A percentile compares a stretch with the other conserved stretches of the same genome.
phyloP scores from a whole-genome alignment of 2,888 invertebrate species.

The Rhingia rostrata region DNA sequence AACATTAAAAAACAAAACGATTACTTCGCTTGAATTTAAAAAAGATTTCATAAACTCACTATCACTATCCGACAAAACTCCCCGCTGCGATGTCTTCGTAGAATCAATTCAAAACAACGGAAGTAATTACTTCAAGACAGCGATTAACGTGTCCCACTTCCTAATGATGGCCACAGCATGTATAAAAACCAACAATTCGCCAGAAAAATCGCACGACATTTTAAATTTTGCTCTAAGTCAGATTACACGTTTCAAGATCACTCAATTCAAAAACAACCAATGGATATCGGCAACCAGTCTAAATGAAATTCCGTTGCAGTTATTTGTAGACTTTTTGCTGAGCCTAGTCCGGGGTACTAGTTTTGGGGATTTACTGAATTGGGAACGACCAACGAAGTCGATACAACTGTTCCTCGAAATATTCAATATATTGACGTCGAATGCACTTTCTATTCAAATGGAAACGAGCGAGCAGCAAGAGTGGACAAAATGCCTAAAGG shows the following conservation, averaged over 20 bases:
- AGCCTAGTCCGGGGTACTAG: conserved; percentile 84
- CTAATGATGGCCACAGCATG: conserved; percentile 78
- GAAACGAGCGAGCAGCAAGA: conserved; percentile 74
- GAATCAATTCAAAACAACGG: conserved; percentile 77
- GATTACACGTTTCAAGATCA: conserved; percentile 75
- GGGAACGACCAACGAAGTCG: conserved; percentile 75
- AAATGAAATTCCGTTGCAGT: conserved; percentile 84
- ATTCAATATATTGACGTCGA: conserved; percentile 75
- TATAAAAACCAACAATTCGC: conserved; percentile 75
- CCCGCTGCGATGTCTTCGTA: conserved; percentile 76
- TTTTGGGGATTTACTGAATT: conserved; percentile 78
- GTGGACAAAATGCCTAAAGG: conserved; percentile 80
- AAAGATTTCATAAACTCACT: conserved; percentile 78
- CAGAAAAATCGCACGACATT: conserved; percentile 75
- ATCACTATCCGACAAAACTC: conserved; percentile 73
- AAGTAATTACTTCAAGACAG: conserved; percentile 72
- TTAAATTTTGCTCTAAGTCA: conserved; percentile 75
- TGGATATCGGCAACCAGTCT: conserved; percentile 81
- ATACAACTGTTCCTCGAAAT: conserved; percentile 76
- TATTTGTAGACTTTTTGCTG: conserved; percentile 84
- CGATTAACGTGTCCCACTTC: conserved; percentile 77
- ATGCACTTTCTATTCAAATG: conserved; percentile 67
- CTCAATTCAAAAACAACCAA: conserved; percentile 50
- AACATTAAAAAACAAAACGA: conserved; percentile 29
- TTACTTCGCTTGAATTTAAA: conserved; percentile 76